These are phyloP conservation scores for Aquatica leii DNA, from an alignment of 2,888 invertebrate species.

Conservation along the genomic window DNA sequence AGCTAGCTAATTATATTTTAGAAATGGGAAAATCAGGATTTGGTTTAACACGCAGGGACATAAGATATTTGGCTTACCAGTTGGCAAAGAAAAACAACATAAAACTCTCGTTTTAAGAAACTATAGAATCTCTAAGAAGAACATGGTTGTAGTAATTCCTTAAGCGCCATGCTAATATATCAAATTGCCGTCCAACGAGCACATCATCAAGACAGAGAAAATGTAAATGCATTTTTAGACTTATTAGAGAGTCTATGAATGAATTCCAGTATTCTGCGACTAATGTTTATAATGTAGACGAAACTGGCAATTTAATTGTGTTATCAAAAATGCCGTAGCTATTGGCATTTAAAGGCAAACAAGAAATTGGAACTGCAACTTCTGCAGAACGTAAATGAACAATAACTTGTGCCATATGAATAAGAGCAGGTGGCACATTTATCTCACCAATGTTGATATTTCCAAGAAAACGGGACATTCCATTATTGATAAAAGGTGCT, in stretches of 20 bases:
- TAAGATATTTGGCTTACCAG: not conserved
- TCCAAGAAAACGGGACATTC: not conserved
- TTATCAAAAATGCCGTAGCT: not conserved
- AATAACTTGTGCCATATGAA: too few relatives aligned
- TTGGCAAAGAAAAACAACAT: too few relatives aligned
- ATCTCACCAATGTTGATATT: too few relatives aligned
- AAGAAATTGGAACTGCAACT: not conserved
- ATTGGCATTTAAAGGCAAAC: not conserved
- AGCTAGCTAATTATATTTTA: not conserved
- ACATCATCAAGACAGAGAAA: not conserved
- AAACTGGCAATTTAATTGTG: too few relatives aligned
- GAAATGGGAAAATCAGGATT: not conserved
- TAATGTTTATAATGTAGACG: not conserved
- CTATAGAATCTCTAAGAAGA: too few relatives aligned
- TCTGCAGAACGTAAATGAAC: not conserved
- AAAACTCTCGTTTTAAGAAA: too few relatives aligned
- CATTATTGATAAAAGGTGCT: too few relatives aligned
- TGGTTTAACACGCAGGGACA: not conserved
- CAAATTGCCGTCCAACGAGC: too few relatives aligned
- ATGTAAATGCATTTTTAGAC: not conserved
- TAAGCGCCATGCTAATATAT: too few relatives aligned
- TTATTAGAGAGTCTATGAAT: not conserved
- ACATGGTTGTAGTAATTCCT: too few relatives aligned
- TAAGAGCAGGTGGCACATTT: not conserved
- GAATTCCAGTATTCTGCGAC: not conserved